These are phyloP conservation scores for Chloroceryle aenea DNA, from an alignment of 2,113 vertebrate species.

Conservation along the genomic window DNA sequence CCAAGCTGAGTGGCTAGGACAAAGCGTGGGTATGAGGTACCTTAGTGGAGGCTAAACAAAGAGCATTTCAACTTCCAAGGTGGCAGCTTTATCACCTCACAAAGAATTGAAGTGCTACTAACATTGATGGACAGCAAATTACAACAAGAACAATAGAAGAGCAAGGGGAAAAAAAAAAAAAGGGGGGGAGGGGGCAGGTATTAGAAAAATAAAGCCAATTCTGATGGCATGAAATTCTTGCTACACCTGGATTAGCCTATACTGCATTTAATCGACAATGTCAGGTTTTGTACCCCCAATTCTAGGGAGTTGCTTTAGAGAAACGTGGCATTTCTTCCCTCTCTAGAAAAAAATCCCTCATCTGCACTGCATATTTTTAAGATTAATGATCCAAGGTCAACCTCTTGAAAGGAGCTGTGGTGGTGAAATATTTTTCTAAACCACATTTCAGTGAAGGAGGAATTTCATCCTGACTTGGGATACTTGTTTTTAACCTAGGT, in stretches of 20 bases:
- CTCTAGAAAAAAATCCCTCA: neutral
- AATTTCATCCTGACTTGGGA: neutral
- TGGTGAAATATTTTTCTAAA: conserved; percentile 6
- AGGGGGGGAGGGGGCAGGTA: too few species aligned
- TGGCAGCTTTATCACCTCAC: neutral
- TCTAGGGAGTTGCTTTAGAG: neutral
- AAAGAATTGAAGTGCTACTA: neutral
- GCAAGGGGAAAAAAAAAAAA: neutral
- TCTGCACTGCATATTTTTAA: conserved; percentile 7
- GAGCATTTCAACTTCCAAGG: neutral
- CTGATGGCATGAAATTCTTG: neutral
- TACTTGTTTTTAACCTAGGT: neutral
- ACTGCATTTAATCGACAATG: neutral
- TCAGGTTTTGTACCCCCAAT: neutral
- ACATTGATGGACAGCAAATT: neutral
- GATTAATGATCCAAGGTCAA: conserved; percentile 23
- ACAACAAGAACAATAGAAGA: neutral
- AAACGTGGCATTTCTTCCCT: neutral
- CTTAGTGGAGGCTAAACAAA: neutral
- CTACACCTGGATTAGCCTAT: neutral
- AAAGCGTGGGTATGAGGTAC: neutral
- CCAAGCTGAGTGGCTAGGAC: neutral
- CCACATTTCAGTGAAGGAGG: conserved; percentile 5
- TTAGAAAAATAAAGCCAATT: neutral
- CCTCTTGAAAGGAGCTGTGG: neutral